Evolutionary conservation across 2,888 invertebrate genomes (phyloP), one percentile per base, ranked within the genome.

Genomic region (Emmelina monodactyla): DNA sequence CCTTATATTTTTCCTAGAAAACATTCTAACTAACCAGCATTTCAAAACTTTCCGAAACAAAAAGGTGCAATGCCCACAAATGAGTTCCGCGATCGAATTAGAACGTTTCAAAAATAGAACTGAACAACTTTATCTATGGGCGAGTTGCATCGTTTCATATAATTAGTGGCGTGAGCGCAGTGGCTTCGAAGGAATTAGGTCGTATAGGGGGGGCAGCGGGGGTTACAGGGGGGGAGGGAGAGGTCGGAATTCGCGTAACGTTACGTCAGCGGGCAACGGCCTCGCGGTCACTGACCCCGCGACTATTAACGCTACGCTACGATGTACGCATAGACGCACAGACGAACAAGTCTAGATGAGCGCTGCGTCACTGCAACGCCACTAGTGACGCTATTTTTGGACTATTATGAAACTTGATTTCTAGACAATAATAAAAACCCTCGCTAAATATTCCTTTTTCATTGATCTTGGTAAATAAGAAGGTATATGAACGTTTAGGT

Each of bases 211-310:
- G 50, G 49, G 54, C 49, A 40, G 48, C 50, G 48, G 47, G 49
- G 41, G 45, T 43, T 29, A 12, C 35, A 38, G 47, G 55, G 34
- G 52, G 45, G 48, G 50, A 51, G 53, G 53, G 58, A 52, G 52
- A 47, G 55, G 57, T 62, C 57, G 72, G 73, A 72, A 75, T 76
- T 72, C 75, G 76, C 78, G 69, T 75, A 73, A 75, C 65, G 68
- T 79, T 79, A 78, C 78, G 79, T 79, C 78, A 79, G 75, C 69
- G 78, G 70, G 57, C 76, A 63, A 66, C 69, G 75, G 68, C 78
- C 78, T 65, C 51, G 45, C 72, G 79, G 76, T 69, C 76, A 61
- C 61, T 64, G 75, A 78, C 78, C 79, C 29, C 55, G 62, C 62
- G 59, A 67, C 73, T 73, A 73, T 75, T 73, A 75, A 72, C 75